Base-by-base conservation (phyloP, 2,888 invertebrate genomes). In the Lycia hirtaria region DNA sequence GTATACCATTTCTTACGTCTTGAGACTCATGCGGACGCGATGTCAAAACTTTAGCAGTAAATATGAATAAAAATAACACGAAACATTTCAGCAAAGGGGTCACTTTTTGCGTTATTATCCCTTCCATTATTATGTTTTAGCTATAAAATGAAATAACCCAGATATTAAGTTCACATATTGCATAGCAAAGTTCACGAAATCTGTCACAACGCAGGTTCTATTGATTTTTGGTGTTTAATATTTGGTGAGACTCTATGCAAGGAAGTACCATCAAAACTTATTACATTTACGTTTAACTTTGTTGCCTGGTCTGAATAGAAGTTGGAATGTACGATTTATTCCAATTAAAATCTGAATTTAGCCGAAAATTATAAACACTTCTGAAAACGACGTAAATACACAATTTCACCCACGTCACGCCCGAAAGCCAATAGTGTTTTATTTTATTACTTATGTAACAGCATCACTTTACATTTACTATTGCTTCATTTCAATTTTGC, bases 31-130 rank as follows among this genome's bases (percentile, higher is more conserved):
- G 88, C 10, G 92, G 89, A 12, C 87, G 78, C 35, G 92, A 87
- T 15, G 91, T 90, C 15, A 92, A 65, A 1, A 91, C 91, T 75
- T 90, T 90, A 5, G 91, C 90, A 54, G 92, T 92, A 67, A 92
- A 92, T 62, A 92, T 89, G 71, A 92, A 89, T 32, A 92, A 71
- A 68, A 91, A 91, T 56, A 92, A 72, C 50, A 91, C 84, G 56
- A 89, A 77, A 66, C 90, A 91, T 72, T 92, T 92, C n/a, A 92
- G 62, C 48, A 92, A 65, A 47, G 92, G 91, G 55, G 88, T 85
- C 41, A 88, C 81, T 74, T 84, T 84, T 56, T 88, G 80, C 14
- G 83, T 69, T 61, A 92, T 73, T 57, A 90, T 74, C 53, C 79
- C 83, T 72, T 91, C 90, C 89, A 89, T 88, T 69, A 60, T 55